phyloP scores from a whole-genome alignment of 2,888 invertebrate species.

The Tyria jacobaeae region DNA sequence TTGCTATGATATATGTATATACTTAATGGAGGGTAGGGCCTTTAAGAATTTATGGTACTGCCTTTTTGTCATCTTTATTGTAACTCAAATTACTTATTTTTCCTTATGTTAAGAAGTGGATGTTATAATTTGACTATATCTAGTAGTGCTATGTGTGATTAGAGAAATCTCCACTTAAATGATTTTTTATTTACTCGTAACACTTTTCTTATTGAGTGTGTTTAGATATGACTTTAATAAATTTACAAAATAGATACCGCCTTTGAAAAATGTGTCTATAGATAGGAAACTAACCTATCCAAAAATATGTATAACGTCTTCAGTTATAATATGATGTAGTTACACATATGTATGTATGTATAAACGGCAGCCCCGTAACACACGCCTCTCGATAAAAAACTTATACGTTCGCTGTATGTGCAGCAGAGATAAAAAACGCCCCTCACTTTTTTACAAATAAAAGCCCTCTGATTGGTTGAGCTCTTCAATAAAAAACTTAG shows the following conservation, averaged over 20 bases:
- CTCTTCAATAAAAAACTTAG: conserved; percentile 80
- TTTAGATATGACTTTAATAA: no score
- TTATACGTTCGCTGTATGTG: conserved; percentile 46
- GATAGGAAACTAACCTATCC: background rate
- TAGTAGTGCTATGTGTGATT: no score
- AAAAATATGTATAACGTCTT: background rate
- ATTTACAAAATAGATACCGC: background rate
- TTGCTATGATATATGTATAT: conserved; percentile 44
- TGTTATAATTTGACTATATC: no score
- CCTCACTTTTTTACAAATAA: conserved; percentile 74
- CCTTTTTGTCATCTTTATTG: conserved; percentile 3
- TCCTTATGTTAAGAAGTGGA: no score
- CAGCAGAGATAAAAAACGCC: conserved; percentile 71
- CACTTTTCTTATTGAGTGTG: no score
- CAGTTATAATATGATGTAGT: background rate
- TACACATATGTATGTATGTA: background rate
- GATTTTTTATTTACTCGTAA: no score
- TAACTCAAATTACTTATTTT: background rate
- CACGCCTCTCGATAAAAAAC: conserved; percentile 72
- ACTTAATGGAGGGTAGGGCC: conserved; percentile 9
- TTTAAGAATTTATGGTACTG: background rate
- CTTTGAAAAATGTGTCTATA: background rate
- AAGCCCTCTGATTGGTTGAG: conserved; percentile 72
- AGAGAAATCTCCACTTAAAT: no score
- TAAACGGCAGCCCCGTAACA: conserved; percentile 34